These are phyloP conservation scores for Fringilla coelebs DNA, from an alignment of 2,797 vertebrate genomes.

Conservation along the genomic window DNA sequence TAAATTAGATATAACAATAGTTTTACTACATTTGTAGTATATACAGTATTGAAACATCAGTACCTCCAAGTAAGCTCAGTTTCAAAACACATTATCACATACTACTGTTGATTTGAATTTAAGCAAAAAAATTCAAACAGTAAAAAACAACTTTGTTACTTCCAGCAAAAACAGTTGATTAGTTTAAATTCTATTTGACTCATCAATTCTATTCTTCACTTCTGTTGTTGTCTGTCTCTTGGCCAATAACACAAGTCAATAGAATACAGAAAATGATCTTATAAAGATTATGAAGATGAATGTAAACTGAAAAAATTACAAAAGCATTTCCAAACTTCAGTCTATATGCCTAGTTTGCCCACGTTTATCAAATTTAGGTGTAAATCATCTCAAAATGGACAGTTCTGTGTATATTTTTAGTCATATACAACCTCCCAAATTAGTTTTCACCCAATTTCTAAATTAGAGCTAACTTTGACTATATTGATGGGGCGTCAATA, in stretches of 20 bases:
- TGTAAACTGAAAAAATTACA: background rate
- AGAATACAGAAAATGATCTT: background rate
- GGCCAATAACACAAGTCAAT: background rate
- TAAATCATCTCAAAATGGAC: background rate
- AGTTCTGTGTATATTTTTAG: background rate
- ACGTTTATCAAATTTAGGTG: background rate
- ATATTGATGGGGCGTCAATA: background rate
- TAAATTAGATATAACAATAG: background rate
- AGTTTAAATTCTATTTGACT: background rate
- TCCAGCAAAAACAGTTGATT: background rate
- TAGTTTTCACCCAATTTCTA: background rate
- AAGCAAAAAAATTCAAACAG: background rate
- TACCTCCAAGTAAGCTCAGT: background rate
- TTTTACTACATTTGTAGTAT: background rate
- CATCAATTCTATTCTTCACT: background rate
- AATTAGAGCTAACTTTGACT: background rate
- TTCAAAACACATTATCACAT: background rate
- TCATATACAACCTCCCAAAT: background rate
- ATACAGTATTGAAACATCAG: background rate
- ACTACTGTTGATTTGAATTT: background rate
- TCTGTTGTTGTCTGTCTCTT: background rate
- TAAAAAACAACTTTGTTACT: background rate
- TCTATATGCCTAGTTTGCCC: background rate
- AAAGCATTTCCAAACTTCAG: background rate
- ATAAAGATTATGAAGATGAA: background rate